These are phyloP conservation scores for Periphyllus acericola DNA, from an alignment of 2,888 invertebrate species.

Conservation along the genomic window DNA sequence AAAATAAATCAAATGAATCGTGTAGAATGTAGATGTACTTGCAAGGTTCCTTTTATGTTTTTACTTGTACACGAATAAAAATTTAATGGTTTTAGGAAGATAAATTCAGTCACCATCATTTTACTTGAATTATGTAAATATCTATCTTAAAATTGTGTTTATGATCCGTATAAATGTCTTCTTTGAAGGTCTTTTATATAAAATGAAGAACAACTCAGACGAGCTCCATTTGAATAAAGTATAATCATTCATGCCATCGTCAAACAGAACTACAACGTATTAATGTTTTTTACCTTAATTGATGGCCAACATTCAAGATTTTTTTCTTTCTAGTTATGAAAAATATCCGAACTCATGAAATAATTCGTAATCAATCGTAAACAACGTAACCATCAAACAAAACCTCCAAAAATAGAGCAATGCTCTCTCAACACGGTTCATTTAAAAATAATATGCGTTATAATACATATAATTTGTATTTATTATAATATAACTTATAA, in stretches of 20 bases:
- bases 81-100: background rate
- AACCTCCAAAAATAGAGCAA: slow-evolving; percentile 12
- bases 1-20: background rate
- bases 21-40: background rate
- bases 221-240: slow-evolving; percentile 9
- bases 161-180: slow-evolving; percentile 9
- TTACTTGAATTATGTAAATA: slow-evolving; percentile 6
- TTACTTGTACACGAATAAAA: background rate
- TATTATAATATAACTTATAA: background rate
- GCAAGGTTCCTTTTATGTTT: background rate
- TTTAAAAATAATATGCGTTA: background rate
- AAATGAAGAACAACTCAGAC: background rate
- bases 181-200: slow-evolving; percentile 4
- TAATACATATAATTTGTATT: background rate
- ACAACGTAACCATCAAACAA: slow-evolving; percentile 16
- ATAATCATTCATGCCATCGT: slow-evolving; percentile 8
- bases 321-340: slow-evolving; percentile 28
- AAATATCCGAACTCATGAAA: background rate
- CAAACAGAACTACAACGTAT: slow-evolving; percentile 16
- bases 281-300: slow-evolving; percentile 42
- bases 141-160: background rate
- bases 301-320: slow-evolving; percentile 26
- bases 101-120: background rate
- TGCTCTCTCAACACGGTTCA: slow-evolving; percentile 37
- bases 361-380: slow-evolving; percentile 31